Base-by-base conservation (phyloP, 30 jellyfish, hydroid and myxozoan genomes). In the Mastigias papua region DNA sequence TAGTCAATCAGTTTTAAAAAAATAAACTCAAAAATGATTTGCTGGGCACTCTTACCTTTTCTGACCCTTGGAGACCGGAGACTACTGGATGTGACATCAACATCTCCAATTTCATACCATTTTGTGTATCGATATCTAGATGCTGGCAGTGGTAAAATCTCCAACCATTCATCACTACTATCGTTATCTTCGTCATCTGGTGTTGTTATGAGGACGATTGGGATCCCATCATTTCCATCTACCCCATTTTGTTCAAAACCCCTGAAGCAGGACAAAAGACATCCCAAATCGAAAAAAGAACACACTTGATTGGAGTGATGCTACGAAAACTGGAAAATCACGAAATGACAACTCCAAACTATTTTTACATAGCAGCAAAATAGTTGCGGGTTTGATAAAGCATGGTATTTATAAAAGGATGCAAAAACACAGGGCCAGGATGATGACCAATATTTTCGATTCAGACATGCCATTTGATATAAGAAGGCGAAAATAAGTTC, bases 31-130 rank as follows among this genome's bases (percentile, higher is more conserved):
- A 8, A 42, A 42, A 8, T 42, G 72, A 27, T 60, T 60, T 21
- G 6, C 72, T 27, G 11, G 15, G 30, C 34, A 69, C 20, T 8
- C 82, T 23, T 46, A 94, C 98, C 97, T 89, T 82, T 61, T 76
- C 98, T 50, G 25, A 94, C 93, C 30, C 98, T 70, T 77, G 98
- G 98, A 0, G 94, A 73, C 73, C 79, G 86, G 27, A 94, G 91
- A 92, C 88, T 78, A 67, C 89, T 75, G 31, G 98, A 94, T 54
- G 97, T 48, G 23, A 94, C 89, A 29, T 57, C 74, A 7, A 89
- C 79, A 64, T 94, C 93, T 33, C 80, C 97, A 8, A 94, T 54
- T 67, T 94, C 97, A 66, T 76, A 83, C 98, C 98, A 94, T 89
- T 89, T 94, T 16, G 97, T 81, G 48, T 83, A 94, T 42, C 98